Evolutionary conservation across 2,113 vertebrate genomes (phyloP), one percentile per base, ranked within the genome.

Genomic region (Pipa parva): DNA sequence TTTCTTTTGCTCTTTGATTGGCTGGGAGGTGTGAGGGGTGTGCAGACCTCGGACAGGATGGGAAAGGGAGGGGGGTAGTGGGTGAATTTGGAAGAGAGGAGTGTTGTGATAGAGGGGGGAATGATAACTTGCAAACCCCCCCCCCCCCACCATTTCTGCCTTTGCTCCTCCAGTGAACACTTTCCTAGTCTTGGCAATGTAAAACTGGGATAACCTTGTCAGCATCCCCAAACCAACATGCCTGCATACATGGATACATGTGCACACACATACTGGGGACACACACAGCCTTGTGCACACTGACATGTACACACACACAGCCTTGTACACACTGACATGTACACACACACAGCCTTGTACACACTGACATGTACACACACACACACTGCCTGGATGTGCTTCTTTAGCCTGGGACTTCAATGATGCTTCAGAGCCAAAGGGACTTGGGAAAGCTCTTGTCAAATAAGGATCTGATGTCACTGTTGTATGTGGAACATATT

Each of bases 1-100:
- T 77, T 75, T 78, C 80, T 73, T 85, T 71, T 79, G 74, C 75
- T 75, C 74, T 75, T 76, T 76, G 82, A 87, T 87, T 83, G 85
- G 85, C 73, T 79, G 65, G 75, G 76, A 81, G 78, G 79, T 73
- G 78, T 71, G 70, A 78, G 84, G 81, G 82, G 84, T 79, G 83
- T 78, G 77, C 66, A 79, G 76, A 81, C 58, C 33, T 52, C 45
- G 59, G 77, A 74, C 37, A 60, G 65, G 65, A 69, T 52, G 65
- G 49, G 58, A 67, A 51, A 56, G 33, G 37, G 54, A 46, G 63
- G 52, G 63, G 63, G 45, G 5, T 2, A 31, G 17, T n/a, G 26
- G 1, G 45, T 63, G 60, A 57, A 60, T 69, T 60, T 60, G 65
- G 65, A 52, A 60, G 46, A 60, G 57, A 57, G 79, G 65, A 71